Evolutionary conservation across 1,140 invertebrate genomes (phyloP).

Genomic region (Bombus confusus): DNA sequence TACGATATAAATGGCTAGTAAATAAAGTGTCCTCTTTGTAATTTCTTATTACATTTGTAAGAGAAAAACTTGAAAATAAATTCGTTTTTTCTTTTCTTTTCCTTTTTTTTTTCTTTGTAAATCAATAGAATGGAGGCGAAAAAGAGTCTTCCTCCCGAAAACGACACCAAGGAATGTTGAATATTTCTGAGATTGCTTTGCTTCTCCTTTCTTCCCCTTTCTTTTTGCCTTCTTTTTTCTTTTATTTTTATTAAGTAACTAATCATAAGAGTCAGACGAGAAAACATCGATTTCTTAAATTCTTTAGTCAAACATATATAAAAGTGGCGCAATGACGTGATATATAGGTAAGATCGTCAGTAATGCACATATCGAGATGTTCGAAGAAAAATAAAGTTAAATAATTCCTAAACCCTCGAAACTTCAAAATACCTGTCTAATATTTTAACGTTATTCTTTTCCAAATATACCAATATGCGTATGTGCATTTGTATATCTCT

Average conservation of each 20-base stretch:
- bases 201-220: conserved; percentile 13
- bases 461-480: neutral
- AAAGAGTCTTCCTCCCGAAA: neutral
- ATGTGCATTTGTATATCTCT: neutral
- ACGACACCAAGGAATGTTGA: conserved; percentile 22
- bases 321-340: too few species aligned
- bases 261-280: neutral
- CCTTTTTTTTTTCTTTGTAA: neutral
- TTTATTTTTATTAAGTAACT: neutral
- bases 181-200: neutral
- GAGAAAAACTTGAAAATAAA: conserved; percentile 16
- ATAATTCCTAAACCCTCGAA: neutral
- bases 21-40: neutral
- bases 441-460: neutral
- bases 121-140: neutral
- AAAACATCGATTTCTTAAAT: neutral
- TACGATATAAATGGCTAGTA: neutral
- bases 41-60: neutral
- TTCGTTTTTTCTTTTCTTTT: neutral
- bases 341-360: neutral
- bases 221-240: neutral
- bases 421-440: neutral
- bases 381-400: neutral
- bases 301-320: neutral
- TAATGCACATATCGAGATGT: neutral